Percentiles rank a stretch among this genome's conserved stretches.
These are phyloP conservation scores for Athetis lepigone DNA, from an alignment of 2,888 invertebrate genomes.

Conservation along the genomic window DNA sequence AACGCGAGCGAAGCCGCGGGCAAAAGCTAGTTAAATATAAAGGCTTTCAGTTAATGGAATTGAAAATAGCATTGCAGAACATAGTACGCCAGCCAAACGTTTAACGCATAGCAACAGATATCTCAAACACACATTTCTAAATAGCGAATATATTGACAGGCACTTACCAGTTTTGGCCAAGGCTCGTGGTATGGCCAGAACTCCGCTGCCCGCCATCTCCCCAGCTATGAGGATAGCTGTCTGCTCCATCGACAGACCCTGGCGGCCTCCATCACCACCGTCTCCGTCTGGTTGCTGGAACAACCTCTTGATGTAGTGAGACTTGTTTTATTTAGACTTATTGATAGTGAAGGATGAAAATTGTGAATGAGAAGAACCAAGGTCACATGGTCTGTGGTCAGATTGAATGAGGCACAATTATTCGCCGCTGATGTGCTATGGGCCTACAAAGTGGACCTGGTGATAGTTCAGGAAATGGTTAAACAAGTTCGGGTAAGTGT, in stretches of 20 bases:
- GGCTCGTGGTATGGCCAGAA: slow-evolving; percentile 92
- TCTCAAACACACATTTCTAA: background rate
- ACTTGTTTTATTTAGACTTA: too few relatives aligned
- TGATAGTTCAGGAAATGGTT: too few relatives aligned
- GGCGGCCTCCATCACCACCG: slow-evolving; percentile 52
- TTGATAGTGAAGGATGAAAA: too few relatives aligned
- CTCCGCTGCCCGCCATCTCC: slow-evolving; percentile 93
- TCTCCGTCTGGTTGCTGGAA: background rate
- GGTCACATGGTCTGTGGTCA: too few relatives aligned
- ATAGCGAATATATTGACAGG: background rate
- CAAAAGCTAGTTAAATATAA: too few relatives aligned
- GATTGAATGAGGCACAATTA: too few relatives aligned
- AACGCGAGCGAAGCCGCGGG: too few relatives aligned
- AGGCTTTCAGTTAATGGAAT: background rate
- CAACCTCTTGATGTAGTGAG: too few relatives aligned
- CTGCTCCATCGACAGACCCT: slow-evolving; percentile 78
- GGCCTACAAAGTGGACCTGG: too few relatives aligned
- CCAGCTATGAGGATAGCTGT: slow-evolving; percentile 92
- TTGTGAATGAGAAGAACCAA: too few relatives aligned
- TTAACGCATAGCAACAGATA: slow-evolving; percentile 36
- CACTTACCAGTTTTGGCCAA: slow-evolving; percentile 91
- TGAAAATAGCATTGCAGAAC: background rate
- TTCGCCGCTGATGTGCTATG: too few relatives aligned
- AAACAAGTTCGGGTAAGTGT: too few relatives aligned
- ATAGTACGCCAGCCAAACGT: slow-evolving; percentile 18